A percentile compares a stretch with the other conserved stretches of the same genome.
Conservation (phyloP, 2,888 invertebrate genomes). For the Noctuana brunneofusca region DNA sequence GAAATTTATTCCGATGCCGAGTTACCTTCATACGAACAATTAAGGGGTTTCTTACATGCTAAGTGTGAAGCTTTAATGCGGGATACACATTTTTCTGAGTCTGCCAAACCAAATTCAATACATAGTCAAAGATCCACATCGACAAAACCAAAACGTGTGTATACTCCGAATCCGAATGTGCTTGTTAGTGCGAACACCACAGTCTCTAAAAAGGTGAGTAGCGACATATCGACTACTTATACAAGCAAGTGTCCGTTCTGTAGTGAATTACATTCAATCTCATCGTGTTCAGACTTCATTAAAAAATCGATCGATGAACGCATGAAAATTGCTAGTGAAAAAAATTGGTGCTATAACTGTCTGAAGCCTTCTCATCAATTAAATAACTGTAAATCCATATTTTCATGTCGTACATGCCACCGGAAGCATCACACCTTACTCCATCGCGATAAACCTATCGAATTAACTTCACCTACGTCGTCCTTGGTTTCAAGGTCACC, state of each 20-base stretch:
- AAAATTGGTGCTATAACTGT: conserved; percentile 25
- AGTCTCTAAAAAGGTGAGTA: neutral
- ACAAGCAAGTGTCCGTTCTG: conserved; percentile 1
- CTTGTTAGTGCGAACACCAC: neutral
- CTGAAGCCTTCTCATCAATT: conserved; percentile 24
- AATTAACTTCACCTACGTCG: neutral
- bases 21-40: neutral
- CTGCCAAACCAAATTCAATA: neutral
- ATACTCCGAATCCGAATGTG: neutral
- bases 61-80: neutral
- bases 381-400: conserved; percentile 12
- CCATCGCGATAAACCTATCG: conserved; percentile 21
- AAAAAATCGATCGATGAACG: conserved; percentile 26
- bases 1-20: conserved; percentile 16
- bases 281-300: conserved; percentile 18
- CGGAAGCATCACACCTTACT: conserved; percentile 28
- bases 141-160: neutral
- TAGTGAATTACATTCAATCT: conserved; percentile 14
- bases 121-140: neutral
- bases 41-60: neutral
- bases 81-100: neutral
- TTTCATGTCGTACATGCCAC: conserved; percentile 20
- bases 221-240: neutral
- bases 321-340: conserved; percentile 15
- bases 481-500: conserved; percentile 15